Conservation (phyloP, 2,888 invertebrate genomes). For the Ashinkailepas kermadecensis region DNA sequence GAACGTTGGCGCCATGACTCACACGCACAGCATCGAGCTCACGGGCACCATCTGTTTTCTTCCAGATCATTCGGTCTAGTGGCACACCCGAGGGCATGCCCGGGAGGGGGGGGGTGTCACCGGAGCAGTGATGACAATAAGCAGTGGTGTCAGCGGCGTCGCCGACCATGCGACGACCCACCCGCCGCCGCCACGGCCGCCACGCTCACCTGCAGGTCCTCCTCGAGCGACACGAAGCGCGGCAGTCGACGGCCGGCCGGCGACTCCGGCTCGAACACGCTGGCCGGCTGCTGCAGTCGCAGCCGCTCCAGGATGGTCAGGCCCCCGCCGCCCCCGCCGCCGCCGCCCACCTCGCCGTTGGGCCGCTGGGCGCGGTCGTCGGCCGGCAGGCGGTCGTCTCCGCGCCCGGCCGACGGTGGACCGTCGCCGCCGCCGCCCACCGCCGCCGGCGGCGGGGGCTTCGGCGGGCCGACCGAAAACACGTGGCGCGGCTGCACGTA, state of each 20-base stretch:
- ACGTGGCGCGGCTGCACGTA: neutral
- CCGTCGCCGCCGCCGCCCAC: neutral
- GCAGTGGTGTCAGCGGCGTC: too few relatives aligned
- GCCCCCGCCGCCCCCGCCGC: neutral
- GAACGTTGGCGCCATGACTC: too few relatives aligned
- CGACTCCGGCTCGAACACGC: neutral
- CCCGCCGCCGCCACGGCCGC: too few relatives aligned
- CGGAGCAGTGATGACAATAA: too few relatives aligned
- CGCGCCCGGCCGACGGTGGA: neutral
- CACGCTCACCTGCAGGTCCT: neutral
- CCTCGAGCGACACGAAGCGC: neutral
- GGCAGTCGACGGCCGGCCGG: neutral
- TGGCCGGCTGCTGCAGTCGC: neutral
- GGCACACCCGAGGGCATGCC: neutral
- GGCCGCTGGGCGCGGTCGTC: too few relatives aligned
- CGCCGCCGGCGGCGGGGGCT: neutral
- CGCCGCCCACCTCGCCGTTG: neutral
- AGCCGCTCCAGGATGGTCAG: slow-evolving; percentile 11
- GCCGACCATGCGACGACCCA: too few relatives aligned
- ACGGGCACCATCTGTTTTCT: too few relatives aligned
- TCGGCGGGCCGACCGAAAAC: neutral
- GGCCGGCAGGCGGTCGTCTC: too few relatives aligned
- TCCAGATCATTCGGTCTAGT: too few relatives aligned
- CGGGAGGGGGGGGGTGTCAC: too few relatives aligned
- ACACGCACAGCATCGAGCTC: too few relatives aligned